A percentile compares a stretch with the other conserved stretches of the same genome.
Conservation (phyloP, 2,797 vertebrate genomes). For the Muraenolepis orangiensis region DNA sequence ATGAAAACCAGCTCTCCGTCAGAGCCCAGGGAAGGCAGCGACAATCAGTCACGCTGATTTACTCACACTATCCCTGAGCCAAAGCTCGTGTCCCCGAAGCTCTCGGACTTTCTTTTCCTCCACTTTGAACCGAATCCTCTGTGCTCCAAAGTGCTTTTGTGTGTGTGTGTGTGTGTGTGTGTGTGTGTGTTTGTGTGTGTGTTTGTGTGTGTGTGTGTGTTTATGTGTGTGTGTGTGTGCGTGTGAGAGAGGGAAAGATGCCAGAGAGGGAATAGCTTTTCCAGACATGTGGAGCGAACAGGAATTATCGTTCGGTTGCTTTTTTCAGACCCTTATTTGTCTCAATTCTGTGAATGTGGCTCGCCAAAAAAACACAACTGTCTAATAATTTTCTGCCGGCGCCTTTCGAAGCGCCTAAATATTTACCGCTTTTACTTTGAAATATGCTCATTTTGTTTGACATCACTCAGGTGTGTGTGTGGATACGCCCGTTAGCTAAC, state of each 20-base stretch:
- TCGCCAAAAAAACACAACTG: conserved; percentile 42
- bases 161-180: background rate
- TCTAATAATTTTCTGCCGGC: conserved; percentile 29
- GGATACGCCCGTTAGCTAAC: background rate
- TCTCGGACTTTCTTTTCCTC: conserved; percentile 35
- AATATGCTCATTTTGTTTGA: background rate
- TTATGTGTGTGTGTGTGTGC: background rate
- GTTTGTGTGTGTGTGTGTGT: conserved; percentile 10
- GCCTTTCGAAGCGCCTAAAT: background rate
- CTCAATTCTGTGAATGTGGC: conserved; percentile 8
- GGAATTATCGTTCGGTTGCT: conserved; percentile 16
- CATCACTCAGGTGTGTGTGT: background rate
- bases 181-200: background rate
- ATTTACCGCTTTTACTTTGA: background rate
- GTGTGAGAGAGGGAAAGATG: conserved; percentile 19
- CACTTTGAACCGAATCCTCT: conserved; percentile 42
- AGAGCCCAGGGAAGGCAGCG: background rate
- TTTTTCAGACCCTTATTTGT: background rate
- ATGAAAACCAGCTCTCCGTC: conserved; percentile 30
- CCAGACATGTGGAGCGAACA: conserved; percentile 58
- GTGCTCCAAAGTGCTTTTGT: conserved; percentile 5
- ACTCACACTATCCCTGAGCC: conserved; percentile 14
- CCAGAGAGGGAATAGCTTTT: conserved; percentile 51
- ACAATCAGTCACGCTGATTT: conserved; percentile 42
- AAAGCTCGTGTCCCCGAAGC: conserved; percentile 27